Base-by-base conservation (phyloP, 2,888 invertebrate species). In the Cryptus armator region DNA sequence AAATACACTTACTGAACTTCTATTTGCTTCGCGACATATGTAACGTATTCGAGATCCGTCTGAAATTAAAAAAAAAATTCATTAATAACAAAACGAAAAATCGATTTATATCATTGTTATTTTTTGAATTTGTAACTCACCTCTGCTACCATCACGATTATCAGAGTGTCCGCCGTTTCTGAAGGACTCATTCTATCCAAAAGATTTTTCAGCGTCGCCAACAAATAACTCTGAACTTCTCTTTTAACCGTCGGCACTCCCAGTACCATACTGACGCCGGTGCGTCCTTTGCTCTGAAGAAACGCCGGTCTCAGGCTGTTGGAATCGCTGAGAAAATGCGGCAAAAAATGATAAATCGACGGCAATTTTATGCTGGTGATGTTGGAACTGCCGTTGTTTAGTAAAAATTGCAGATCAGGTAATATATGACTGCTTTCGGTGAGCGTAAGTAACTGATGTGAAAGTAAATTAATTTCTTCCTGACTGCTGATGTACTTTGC, bases 201-300 rank as follows among this genome's bases (percentile, higher is more conserved):
- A 32, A 99, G 94, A 93, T 97, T 98, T 94, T 97, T 96, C 74
- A 99, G 94, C 0, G 99, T 99, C 37, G 97, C 95, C 93, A 98
- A 95, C 53, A 99, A 94, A 94, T 99, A 99, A 88, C 96, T 97
- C 91, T 98, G 98, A 89, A 97, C 97, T 87, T 98, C 97, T 59
- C 99, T 95, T 89, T 96, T 97, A 6, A 99, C 98, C 0, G 99
- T 99, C 0, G 99, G 99, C 85, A 99, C 95, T 0, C 98, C 99
- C 68, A 99, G 94, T 0, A 98, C 97, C 84, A 98, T 95, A 70
- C 97, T 97, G 0, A 97, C 97, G 87, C 97, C 97, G 9, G 95
- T 95, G 80, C 97, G 95, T 2, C 96, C 96, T 86, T 96, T 96
- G 46, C 97, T 97, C 93, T 98, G 95, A 89, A 97, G 95, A 93